These are phyloP conservation scores for Halisarca cf. caerulea DNA, from an alignment of 37 sponge, comb jelly and placozoan species.

Conservation along the genomic window DNA sequence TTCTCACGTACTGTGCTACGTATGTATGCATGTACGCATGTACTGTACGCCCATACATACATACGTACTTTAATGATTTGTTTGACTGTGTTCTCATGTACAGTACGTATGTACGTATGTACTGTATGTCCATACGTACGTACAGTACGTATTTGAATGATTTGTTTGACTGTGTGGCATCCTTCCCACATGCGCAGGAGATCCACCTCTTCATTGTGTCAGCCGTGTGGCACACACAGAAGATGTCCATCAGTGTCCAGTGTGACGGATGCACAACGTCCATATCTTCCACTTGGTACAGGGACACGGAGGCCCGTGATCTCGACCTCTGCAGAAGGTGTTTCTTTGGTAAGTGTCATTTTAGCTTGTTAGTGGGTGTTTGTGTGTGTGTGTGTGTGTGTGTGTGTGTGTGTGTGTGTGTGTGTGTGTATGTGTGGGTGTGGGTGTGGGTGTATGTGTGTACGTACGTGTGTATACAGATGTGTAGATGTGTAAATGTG, in stretches of 20 bases:
- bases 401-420: no score
- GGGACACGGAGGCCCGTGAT: constrained; percentile 47
- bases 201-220: constrained; percentile 37
- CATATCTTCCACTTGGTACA: constrained; percentile 53
- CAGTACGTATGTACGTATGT: no score
- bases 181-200: constrained; percentile 24
- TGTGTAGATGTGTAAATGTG: no score
- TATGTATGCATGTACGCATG: no score
- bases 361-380: no score
- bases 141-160: neutral
- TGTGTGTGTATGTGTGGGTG: no score
- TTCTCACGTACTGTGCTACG: no score
- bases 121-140: no score
- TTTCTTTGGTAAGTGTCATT: constrained; percentile 52
- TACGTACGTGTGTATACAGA: no score
- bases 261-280: constrained; percentile 59
- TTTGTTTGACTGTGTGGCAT: neutral
- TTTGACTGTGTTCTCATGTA: neutral
- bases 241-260: constrained; percentile 14
- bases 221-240: neutral
- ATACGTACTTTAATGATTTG: neutral
- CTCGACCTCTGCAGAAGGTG: constrained; percentile 64
- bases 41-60: no score
- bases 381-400: no score
- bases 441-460: no score